A percentile compares a stretch with the other conserved stretches of the same genome.
phyloP scores from a whole-genome alignment of 2,113 vertebrate species.

The Siniperca chuatsi region DNA sequence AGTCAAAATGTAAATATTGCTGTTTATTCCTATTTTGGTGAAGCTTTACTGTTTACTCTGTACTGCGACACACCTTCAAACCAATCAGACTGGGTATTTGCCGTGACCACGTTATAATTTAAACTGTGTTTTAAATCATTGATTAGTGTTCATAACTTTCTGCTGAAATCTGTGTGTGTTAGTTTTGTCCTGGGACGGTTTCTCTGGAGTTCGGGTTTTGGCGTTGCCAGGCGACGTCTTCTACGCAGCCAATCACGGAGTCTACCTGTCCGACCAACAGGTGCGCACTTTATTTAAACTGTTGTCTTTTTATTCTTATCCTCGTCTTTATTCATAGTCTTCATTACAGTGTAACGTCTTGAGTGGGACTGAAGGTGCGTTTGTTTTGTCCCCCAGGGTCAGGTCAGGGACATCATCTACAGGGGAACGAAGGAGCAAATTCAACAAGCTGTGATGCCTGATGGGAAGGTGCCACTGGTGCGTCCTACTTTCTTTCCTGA shows the following conservation, averaged over 20 bases:
- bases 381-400: constrained; percentile 78
- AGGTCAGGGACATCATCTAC: constrained; percentile 90
- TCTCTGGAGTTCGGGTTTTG: constrained; percentile 89
- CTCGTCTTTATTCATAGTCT: too few relatives aligned
- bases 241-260: constrained; percentile 90
- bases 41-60: too few relatives aligned
- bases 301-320: background rate
- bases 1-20: too few relatives aligned
- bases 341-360: too few relatives aligned
- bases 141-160: too few relatives aligned
- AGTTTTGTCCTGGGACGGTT: constrained; percentile 89
- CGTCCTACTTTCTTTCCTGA: background rate
- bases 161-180: background rate
- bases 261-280: constrained; percentile 88
- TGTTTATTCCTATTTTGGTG: too few relatives aligned
- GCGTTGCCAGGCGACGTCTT: constrained; percentile 87
- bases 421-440: constrained; percentile 86
- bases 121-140: too few relatives aligned
- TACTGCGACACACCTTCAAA: background rate
- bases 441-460: constrained; percentile 78
- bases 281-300: constrained; percentile 53
- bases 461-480: constrained; percentile 92
- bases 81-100: background rate
- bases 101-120: too few relatives aligned
- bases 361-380: background rate